Evolutionary conservation across 2,113 vertebrate genomes (phyloP), one percentile per base, ranked within the genome.

Genomic region (Laticauda laticaudata): DNA sequence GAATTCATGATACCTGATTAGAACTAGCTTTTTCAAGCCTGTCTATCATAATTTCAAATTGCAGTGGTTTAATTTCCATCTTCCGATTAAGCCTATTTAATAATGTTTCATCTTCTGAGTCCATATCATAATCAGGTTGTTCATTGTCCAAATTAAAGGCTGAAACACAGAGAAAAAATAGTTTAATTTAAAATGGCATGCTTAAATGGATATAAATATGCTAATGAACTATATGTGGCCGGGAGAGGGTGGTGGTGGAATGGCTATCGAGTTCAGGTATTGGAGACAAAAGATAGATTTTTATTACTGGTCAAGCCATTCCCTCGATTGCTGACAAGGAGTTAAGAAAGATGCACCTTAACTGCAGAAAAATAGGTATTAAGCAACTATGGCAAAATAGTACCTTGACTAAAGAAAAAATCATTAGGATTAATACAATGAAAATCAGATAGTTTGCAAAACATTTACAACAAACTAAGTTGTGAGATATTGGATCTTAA

Each of bases 1-100:
- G 81, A 91, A 15, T 48, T 56, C 85, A 94, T 92, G 94, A 91
- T 98, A 99, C 99, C 99, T 99, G 99, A 96, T 98, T 99, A 88
- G 98, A 98, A 96, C 98, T 99, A 96, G 98, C 98, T 97, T 99
- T 99, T 96, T 99, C 99, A 24, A 99, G 98, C 90, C 99, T 97
- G 96, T 99, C 99, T 96, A 99, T 98, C 98, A 99, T 99, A 93
- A 97, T 98, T 97, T 99, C 99, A 97, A 99, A 99, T 97, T 99
- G 99, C 95, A 99, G 97, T 5, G 99, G 98, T 95, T 98, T 99
- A 95, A 99, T 98, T 96, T 99, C 98, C 98, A 99, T 99, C 96
- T 99, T 99, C 94, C 98, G 98, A 97, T 99, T 99, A 56, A 99
- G 98, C 94, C 98, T 97, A 97, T 99, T 99, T 94, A 99, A 98